Percentiles rank a stretch among this genome's conserved stretches.
Evolutionary conservation across 2,113 vertebrate genomes (phyloP).

Genomic region (Bothrops jararaca): DNA sequence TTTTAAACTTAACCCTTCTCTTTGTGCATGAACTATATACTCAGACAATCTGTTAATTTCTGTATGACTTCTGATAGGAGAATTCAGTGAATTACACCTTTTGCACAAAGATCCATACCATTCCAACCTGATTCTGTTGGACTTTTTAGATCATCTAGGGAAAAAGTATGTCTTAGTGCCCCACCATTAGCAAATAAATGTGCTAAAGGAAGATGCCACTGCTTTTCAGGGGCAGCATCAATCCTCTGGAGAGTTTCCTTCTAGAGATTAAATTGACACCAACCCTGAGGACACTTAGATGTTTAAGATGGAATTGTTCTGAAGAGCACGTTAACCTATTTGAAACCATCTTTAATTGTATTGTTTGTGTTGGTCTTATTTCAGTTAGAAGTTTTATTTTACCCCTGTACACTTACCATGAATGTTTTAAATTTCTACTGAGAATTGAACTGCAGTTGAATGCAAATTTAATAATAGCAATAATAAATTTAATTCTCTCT

Average conservation of each 20-base stretch:
- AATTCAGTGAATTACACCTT: not conserved
- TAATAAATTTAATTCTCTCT: not conserved
- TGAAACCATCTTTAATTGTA: no score
- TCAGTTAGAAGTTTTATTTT: no score
- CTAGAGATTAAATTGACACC: not conserved
- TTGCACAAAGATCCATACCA: not conserved
- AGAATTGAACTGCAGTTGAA: no score
- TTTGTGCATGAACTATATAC: not conserved
- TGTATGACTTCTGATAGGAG: not conserved
- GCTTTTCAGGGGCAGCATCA: not conserved
- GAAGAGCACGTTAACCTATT: no score
- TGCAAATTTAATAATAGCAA: no score
- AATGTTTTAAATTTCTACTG: no score
- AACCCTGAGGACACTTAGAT: not conserved
- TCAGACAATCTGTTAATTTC: not conserved
- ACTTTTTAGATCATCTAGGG: not conserved
- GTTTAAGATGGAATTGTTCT: not conserved
- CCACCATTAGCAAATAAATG: not conserved
- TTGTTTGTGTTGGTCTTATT: no score
- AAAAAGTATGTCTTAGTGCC: not conserved
- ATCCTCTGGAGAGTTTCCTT: not conserved
- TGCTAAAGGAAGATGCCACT: not conserved
- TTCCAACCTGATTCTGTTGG: not conserved
- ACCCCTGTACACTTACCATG: no score
- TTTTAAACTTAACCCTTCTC: slow-evolving; percentile 19